These are phyloP conservation scores for Odobenus rosmarus DNA, from an alignment of 2,113 vertebrate genomes.

Conservation along the genomic window DNA sequence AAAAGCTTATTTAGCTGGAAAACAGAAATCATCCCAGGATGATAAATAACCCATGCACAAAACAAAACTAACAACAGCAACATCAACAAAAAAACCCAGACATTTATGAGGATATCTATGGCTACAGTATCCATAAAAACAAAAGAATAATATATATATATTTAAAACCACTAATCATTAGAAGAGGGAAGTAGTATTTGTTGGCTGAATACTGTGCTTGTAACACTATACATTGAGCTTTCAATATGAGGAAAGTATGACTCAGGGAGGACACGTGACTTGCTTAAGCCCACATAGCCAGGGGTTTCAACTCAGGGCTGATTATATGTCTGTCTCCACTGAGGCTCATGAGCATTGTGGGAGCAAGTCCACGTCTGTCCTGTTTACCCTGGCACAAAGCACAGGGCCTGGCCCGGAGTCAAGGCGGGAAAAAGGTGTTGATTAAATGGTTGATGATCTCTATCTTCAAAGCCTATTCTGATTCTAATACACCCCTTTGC, in stretches of 20 bases:
- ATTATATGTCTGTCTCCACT: not conserved
- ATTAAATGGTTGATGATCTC: not conserved
- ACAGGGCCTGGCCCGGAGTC: not conserved
- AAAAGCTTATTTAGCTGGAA: not conserved
- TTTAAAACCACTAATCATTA: not conserved
- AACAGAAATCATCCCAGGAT: not conserved
- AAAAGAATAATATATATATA: not conserved
- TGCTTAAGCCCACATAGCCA: not conserved
- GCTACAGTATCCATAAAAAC: not conserved
- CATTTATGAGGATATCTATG: not conserved
- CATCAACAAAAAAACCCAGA: not conserved
- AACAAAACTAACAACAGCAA: not conserved
- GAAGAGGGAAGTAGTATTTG: not conserved
- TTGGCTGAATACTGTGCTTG: not conserved
- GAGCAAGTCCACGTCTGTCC: not conserved
- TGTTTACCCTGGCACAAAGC: too few species aligned
- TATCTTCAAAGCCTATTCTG: not conserved
- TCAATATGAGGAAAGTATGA: not conserved
- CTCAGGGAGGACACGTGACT: not conserved
- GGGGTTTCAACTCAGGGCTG: not conserved
- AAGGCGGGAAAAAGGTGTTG: not conserved
- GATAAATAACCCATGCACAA: not conserved
- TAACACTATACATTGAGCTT: not conserved
- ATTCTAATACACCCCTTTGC: not conserved
- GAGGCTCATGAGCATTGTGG: not conserved